Conservation (phyloP, 1,140 invertebrate genomes). For the Drosophila trapezifrons region DNA sequence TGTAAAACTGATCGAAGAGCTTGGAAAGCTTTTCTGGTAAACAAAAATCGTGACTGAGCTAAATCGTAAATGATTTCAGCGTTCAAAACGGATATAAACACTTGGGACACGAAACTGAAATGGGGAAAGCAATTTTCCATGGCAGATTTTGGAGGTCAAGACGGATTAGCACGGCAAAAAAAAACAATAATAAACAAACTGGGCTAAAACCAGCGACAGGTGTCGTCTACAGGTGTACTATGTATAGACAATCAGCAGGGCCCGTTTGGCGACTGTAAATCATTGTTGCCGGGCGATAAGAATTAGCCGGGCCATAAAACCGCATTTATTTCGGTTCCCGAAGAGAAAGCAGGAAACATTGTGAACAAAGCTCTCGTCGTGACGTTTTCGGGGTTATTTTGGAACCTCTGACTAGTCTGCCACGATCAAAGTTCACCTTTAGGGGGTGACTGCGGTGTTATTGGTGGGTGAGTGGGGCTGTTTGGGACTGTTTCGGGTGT, state of each 20-base stretch:
- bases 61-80: slow-evolving; percentile 44
- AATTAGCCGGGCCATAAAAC: slow-evolving; percentile 41
- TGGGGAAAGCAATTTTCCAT: slow-evolving; percentile 45
- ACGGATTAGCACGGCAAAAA: slow-evolving; percentile 9
- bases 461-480: slow-evolving; percentile 12
- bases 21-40: slow-evolving; percentile 25
- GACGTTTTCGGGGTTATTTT: slow-evolving; percentile 67
- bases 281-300: slow-evolving; percentile 51
- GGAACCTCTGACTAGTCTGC: slow-evolving; percentile 22
- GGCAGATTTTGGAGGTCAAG: slow-evolving; percentile 32
- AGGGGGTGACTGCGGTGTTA: not conserved
- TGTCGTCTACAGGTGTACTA: slow-evolving; percentile 29
- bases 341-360: slow-evolving; percentile 48
- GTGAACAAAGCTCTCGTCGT: slow-evolving; percentile 25
- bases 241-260: slow-evolving; percentile 30
- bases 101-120: slow-evolving; percentile 26
- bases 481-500: slow-evolving; percentile 10
- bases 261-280: slow-evolving; percentile 28
- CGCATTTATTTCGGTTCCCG: slow-evolving; percentile 18
- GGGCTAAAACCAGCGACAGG: slow-evolving; percentile 12
- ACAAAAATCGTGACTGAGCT: slow-evolving; percentile 58
- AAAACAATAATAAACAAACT: slow-evolving; percentile 29
- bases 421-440: slow-evolving; percentile 52
- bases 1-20: slow-evolving; percentile 38
- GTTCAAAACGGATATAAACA: slow-evolving; percentile 50